A percentile compares a stretch with the other conserved stretches of the same genome.
phyloP scores from a whole-genome alignment of 2,888 invertebrate species.

The Campoplex capitator region DNA sequence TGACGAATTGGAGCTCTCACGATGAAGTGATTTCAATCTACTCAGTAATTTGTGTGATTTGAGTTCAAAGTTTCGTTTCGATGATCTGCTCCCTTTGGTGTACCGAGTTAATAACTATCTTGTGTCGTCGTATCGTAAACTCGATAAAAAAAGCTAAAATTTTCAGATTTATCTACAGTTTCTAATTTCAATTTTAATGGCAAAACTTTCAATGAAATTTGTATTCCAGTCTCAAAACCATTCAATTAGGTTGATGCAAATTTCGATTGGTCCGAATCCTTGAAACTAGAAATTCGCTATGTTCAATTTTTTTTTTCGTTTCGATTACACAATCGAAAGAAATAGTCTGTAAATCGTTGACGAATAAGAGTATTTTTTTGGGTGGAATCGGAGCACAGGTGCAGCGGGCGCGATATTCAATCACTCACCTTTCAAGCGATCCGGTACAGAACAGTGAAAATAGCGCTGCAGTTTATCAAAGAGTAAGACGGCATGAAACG shows the following conservation, averaged over 20 bases:
- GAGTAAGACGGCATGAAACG: constrained; percentile 6
- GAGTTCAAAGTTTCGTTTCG: background rate
- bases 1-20: background rate
- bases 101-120: background rate
- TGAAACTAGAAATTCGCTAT: background rate
- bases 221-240: background rate
- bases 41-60: background rate
- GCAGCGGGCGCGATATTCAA: constrained; percentile 36
- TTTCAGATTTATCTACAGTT: background rate
- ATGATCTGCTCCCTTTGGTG: background rate
- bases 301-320: background rate
- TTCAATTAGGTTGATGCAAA: background rate
- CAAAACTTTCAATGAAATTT: background rate
- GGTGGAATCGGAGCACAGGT: constrained; percentile 11
- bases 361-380: background rate
- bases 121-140: background rate
- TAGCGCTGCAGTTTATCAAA: background rate
- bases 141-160: background rate
- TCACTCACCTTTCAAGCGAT: constrained; percentile 56
- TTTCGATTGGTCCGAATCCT: background rate
- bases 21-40: background rate
- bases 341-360: background rate
- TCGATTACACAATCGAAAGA: background rate
- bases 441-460: background rate
- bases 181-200: background rate